These are phyloP conservation scores for Dicentrarchus labrax DNA, from an alignment of 2,113 vertebrate genomes.

Conservation along the genomic window DNA sequence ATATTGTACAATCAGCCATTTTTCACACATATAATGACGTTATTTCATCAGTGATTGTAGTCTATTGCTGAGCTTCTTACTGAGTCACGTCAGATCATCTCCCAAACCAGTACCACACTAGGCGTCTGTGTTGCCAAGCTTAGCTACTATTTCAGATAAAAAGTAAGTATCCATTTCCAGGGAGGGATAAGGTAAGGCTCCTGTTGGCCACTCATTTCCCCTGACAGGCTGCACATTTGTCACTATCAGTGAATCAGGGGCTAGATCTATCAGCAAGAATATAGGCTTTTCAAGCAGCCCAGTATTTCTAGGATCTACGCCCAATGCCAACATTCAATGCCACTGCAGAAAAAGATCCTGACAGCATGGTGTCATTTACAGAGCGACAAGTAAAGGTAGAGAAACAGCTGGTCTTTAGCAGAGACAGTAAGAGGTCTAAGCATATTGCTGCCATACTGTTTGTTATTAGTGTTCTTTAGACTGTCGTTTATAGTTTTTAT, in stretches of 20 bases:
- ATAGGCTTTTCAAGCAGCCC: not conserved
- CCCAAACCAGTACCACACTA: not conserved
- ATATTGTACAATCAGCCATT: not conserved
- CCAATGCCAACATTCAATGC: not conserved
- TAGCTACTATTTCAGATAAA: not conserved
- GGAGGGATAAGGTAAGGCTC: not conserved
- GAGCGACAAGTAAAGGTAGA: no score
- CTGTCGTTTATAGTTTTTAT: no score
- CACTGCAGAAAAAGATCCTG: not conserved
- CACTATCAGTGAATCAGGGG: not conserved
- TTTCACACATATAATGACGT: not conserved
- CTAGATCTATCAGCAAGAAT: not conserved
- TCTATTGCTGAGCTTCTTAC: not conserved
- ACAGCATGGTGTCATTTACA: no score
- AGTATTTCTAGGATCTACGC: not conserved
- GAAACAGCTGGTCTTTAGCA: no score
- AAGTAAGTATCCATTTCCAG: not conserved
- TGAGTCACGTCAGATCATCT: not conserved
- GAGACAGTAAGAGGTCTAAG: no score
- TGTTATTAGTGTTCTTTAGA: no score
- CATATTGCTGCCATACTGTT: no score
- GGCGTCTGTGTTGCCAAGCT: not conserved
- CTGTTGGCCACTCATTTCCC: not conserved
- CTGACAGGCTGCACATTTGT: not conserved
- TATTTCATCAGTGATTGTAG: not conserved